Evolutionary conservation across 2,797 vertebrate genomes (phyloP), one percentile per base, ranked within the genome.

Genomic region (Parauchenoglanis ngamensis): DNA sequence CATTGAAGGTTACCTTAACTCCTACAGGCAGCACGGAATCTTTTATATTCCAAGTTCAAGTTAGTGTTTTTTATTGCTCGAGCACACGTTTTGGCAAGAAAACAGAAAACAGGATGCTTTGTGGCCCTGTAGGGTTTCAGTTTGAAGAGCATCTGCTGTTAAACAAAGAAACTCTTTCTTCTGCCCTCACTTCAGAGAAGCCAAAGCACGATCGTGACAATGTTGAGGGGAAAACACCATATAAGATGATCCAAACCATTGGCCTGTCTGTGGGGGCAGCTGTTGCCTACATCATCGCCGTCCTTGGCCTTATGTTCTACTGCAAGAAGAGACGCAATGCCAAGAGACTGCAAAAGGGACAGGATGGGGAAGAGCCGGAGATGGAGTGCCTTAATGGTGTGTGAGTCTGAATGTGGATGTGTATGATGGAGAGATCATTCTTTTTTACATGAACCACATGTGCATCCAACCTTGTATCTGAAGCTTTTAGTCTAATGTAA

Each of bases 221-320:
- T 0, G 93, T 92, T 0, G 95, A 94, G 1, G 97, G 95, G 86
- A 96, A 95, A 89, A 97, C 97, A 0, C 98, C 98, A 0, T 99
- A 99, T 89, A 99, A 99, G 95, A 98, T 99, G 98, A 99, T 99
- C 95, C 98, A 99, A 94, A 99, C 98, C 85, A 98, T 99, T 0
- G 98, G 97, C 0, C 96, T 99, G 83, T 99, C 97, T 0, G 98
- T 99, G 92, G 98, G 98, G 0, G 98, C 98, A 0, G 98, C 98
- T 0, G 98, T 99, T 83, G 98, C 98, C 11, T 99, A 99, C 92
- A 99, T 99, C 87, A 99, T 99, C 0, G 96, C 98, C 0, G 98
- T 99, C 17, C 95, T 99, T 89, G 98, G 98, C 28, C 97, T 99
- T 92, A 99, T 99, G 98, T 99, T 99, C 93, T 99, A 99, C 95